A percentile compares a stretch with the other conserved stretches of the same genome.
Conservation (phyloP, 2,888 invertebrate genomes). For the Parelbella ahira region DNA sequence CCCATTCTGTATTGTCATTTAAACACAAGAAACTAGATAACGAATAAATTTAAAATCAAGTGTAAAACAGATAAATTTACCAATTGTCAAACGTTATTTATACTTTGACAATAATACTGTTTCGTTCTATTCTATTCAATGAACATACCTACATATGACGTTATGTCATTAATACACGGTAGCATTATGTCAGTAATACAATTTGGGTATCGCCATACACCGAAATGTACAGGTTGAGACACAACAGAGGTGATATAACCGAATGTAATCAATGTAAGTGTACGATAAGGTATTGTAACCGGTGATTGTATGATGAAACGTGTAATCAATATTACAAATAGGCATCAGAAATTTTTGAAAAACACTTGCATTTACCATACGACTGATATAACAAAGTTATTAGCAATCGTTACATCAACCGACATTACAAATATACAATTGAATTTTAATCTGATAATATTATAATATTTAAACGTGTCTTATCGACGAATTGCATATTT, state of each 20-base stretch:
- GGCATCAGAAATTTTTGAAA: constrained; percentile 18
- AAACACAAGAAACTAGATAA: too few relatives aligned
- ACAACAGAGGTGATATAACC: constrained; percentile 13
- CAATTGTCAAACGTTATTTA: too few relatives aligned
- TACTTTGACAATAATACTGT: too few relatives aligned
- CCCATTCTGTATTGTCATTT: too few relatives aligned
- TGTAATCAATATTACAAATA: constrained; percentile 25
- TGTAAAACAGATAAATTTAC: too few relatives aligned
- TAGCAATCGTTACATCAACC: constrained; percentile 29
- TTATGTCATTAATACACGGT: too few relatives aligned
- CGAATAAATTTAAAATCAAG: too few relatives aligned
- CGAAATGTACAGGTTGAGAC: constrained; percentile 6
- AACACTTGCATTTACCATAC: constrained; percentile 13
- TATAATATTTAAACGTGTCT: constrained; percentile 35
- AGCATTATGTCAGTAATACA: too few relatives aligned
- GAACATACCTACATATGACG: too few relatives aligned
- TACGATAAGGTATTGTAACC: constrained; percentile 20
- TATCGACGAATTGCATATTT: constrained; percentile 33
- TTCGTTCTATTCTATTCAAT: too few relatives aligned
- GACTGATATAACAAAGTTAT: constrained; percentile 22
- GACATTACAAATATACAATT: constrained; percentile 27
- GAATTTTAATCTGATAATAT: constrained; percentile 27
- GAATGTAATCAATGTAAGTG: constrained; percentile 11
- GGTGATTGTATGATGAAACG: constrained; percentile 20
- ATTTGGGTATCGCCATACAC: not conserved